These are phyloP conservation scores for Mola mola DNA, from an alignment of 2,113 vertebrate species.

Conservation along the genomic window DNA sequence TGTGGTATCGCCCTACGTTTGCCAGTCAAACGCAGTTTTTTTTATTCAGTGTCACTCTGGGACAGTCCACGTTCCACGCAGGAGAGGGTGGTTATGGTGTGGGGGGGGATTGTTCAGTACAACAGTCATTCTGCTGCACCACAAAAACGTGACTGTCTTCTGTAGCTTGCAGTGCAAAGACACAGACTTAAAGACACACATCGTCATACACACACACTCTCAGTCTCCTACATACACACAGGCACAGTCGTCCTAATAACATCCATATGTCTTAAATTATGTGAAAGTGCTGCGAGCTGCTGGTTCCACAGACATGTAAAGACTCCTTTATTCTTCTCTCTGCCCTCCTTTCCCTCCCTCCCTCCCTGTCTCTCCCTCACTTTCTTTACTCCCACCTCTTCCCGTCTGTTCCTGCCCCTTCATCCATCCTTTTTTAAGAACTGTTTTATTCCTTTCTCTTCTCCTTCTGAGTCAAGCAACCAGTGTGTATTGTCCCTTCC, in stretches of 20 bases:
- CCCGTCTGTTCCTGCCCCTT: constrained; percentile 55
- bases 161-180: constrained; percentile 62
- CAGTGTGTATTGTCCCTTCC: not conserved
- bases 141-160: constrained; percentile 75
- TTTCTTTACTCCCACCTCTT: constrained; percentile 40
- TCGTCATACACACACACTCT: constrained; percentile 33
- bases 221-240: constrained; percentile 38
- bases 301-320: constrained; percentile 77
- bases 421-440: constrained; percentile 37
- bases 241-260: constrained; percentile 71
- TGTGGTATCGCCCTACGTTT: constrained; percentile 38
- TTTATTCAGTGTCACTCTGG: constrained; percentile 56
- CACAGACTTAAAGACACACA: too few relatives aligned
- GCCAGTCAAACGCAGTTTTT: constrained; percentile 55
- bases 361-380: constrained; percentile 8
- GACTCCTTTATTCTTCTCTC: constrained; percentile 74
- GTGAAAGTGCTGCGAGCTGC: constrained; percentile 78
- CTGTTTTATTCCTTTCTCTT: constrained; percentile 17
- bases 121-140: constrained; percentile 63
- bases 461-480: constrained; percentile 28
- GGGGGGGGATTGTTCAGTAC: constrained; percentile 35
- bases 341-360: constrained; percentile 24
- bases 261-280: constrained; percentile 80
- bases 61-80: constrained; percentile 42
- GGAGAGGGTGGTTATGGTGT: constrained; percentile 7